Base-by-base conservation (phyloP, 35 echinoderm and acorn worm species). In the Apostichopus californicus region DNA sequence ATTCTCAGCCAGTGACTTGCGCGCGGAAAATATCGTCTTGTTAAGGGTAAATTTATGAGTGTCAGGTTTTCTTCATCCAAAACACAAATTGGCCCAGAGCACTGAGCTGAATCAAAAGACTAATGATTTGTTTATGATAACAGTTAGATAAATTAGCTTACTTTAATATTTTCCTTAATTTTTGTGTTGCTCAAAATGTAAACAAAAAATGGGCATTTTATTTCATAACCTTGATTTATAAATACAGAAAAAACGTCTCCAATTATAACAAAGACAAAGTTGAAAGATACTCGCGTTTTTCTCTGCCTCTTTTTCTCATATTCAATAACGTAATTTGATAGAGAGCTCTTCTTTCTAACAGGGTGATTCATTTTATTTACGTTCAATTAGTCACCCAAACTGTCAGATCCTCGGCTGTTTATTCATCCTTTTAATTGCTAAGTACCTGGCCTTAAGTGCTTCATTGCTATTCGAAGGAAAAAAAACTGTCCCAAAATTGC, bases 301-400 rank as follows among this genome's bases (percentile, higher is more conserved):
- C n/a, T 75, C 14, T 46, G 34, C 34, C 34, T 46, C 71, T 75
- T 22, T 73, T 18, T 75, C n/a, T 22, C 17, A 20, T 75, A 14
- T 75, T 18, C 17, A 14, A 72, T 52, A 46, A 25, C 68, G 25
- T 82, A 89, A 89, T 89, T 89, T 89, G 61, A 89, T 89, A 64
- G 68, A 65, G 34, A 66, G 86, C 54, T 85, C 57, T 59, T 9
- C 57, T 85, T n/a, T 26, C 86, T 66, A n/a, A 17, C 64, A 17
- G 63, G 68, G 86, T 89, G 86, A 89, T 89, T 89, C 86, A 89
- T 66, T 89, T 89, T 89, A 89, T 89, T 89, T 73, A 89, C 61
- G 86, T 89, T 89, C 86, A 89, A 89, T 89, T 89, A 89, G 86
- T 89, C 86, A 89, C 28, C 86, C 46, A 89, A 73, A 73, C 86